A percentile compares a stretch with the other conserved stretches of the same genome.
phyloP scores from a whole-genome alignment of 92 coral and sea anemone genomes.

The Meandrina meandrites region DNA sequence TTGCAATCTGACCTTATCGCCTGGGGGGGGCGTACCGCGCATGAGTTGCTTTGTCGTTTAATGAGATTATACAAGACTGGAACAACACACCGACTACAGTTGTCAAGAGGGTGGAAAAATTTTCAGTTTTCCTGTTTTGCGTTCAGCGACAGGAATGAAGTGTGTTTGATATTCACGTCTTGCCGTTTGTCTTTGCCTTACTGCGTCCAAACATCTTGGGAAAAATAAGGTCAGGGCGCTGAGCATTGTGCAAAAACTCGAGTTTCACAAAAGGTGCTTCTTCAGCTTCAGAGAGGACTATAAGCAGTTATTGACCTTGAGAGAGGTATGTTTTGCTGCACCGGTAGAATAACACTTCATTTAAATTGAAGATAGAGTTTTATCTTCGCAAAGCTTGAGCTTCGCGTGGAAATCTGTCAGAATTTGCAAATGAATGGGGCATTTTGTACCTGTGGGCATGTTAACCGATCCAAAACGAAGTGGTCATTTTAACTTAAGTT shows the following conservation, averaged over 20 bases:
- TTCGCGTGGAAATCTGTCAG: background rate
- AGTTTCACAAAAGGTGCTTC: background rate
- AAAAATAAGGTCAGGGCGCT: background rate
- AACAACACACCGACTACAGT: background rate
- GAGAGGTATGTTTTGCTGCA: constrained; percentile 2
- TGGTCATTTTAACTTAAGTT: background rate
- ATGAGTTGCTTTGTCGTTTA: background rate
- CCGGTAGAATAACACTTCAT: background rate
- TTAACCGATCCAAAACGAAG: background rate
- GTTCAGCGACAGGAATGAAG: background rate
- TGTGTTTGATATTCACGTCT: background rate
- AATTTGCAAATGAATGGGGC: background rate
- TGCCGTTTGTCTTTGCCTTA: background rate
- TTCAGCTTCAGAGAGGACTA: background rate
- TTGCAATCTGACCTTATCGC: constrained; percentile 20
- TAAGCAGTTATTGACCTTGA: background rate
- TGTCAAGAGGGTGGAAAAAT: background rate
- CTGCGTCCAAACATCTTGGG: background rate
- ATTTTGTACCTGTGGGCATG: background rate
- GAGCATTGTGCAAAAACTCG: background rate
- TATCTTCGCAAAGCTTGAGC: background rate
- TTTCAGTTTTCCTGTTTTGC: background rate
- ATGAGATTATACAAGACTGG: background rate
- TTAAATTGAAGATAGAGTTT: background rate
- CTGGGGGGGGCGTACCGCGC: background rate